phyloP scores from a whole-genome alignment of 2,797 vertebrate species.

The Sebastes wilsoni region DNA sequence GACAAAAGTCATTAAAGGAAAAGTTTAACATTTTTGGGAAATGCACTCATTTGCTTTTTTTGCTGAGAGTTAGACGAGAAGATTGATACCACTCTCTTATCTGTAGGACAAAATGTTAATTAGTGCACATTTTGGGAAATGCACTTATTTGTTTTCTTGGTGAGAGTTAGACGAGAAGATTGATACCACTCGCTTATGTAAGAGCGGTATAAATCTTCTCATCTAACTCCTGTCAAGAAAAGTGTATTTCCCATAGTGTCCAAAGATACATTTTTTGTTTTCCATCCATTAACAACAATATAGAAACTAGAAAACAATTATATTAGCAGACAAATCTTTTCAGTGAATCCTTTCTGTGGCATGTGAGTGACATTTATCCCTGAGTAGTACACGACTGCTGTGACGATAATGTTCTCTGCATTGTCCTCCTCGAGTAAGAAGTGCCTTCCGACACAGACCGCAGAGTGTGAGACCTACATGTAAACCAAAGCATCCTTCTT shows the following conservation, averaged over 20 bases:
- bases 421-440: constrained; percentile 63
- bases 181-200: background rate
- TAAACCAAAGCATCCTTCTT: constrained; percentile 31
- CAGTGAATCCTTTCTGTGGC: constrained; percentile 9
- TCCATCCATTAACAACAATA: background rate
- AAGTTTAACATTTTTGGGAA: background rate
- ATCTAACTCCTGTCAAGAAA: background rate
- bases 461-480: constrained; percentile 27
- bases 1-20: background rate
- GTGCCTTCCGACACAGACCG: constrained; percentile 77
- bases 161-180: background rate
- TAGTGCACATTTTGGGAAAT: background rate
- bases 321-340: background rate
- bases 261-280: background rate
- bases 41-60: background rate
- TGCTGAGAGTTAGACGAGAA: background rate
- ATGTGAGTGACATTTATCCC: background rate
- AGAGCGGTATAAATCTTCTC: background rate
- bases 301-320: background rate
- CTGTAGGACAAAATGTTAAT: background rate
- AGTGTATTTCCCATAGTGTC: background rate
- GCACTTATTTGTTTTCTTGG: background rate
- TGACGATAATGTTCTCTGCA: background rate
- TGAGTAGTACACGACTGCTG: background rate
- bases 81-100: background rate